Conservation (phyloP, 2,797 vertebrate genomes). For the Microcaecilia unicolor region DNA sequence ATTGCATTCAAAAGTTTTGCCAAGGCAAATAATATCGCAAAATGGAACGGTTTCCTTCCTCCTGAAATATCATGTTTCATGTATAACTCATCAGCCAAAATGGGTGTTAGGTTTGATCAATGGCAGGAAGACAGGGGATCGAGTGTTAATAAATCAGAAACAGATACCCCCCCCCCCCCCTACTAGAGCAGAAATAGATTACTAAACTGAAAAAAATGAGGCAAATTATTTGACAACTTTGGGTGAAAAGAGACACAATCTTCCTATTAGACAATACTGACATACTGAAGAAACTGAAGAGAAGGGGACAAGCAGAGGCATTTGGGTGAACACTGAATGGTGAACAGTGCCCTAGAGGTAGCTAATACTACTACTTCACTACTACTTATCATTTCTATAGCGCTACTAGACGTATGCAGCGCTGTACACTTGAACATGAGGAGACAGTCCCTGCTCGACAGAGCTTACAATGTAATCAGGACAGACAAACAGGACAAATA, state of each 20-base stretch:
- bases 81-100: constrained; percentile 81
- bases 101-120: constrained; percentile 87
- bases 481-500: no score
- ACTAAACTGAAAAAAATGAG: constrained; percentile 55
- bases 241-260: constrained; percentile 30
- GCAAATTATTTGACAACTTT: constrained; percentile 57
- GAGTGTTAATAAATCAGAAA: constrained; percentile 92
- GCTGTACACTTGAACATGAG: no score
- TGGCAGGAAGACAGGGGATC: constrained; percentile 92
- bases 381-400: no score
- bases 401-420: no score
- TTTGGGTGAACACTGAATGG: no score
- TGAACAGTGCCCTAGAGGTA: no score
- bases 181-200: constrained; percentile 52
- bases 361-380: no score
- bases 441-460: no score
- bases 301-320: neutral
- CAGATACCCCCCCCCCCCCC: constrained; percentile 74
- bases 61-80: constrained; percentile 79
- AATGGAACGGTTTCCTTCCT: constrained; percentile 52
- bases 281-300: constrained; percentile 21
- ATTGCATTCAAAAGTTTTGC: constrained; percentile 31
- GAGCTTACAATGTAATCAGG: no score
- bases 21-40: constrained; percentile 48
- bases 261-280: constrained; percentile 7